Conservation (phyloP, 2,888 invertebrate species). For the Agrochola lychnidis region DNA sequence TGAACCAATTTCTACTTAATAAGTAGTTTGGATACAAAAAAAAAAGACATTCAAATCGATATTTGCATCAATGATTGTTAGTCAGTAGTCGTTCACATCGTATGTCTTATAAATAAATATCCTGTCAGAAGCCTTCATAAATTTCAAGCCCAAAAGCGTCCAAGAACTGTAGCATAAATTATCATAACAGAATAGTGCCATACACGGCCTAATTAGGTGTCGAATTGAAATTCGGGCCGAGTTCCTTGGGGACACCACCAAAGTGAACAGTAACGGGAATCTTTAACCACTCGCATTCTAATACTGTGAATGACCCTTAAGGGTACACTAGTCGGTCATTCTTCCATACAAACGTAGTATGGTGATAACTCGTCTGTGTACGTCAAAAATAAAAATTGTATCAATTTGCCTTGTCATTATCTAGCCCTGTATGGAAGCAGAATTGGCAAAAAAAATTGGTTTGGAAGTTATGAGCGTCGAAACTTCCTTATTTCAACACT, state of each 20-base stretch:
- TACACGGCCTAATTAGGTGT: constrained; percentile 79
- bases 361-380: too few species aligned
- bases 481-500: too few species aligned
- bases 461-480: too few species aligned
- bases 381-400: too few species aligned
- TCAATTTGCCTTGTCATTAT: too few species aligned
- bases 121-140: constrained; percentile 19
- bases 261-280: constrained; percentile 78
- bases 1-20: not conserved
- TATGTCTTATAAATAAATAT: not conserved
- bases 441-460: too few species aligned
- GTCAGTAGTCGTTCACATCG: not conserved
- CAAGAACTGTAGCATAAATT: constrained; percentile 67
- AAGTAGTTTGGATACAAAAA: not conserved
- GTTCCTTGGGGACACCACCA: constrained; percentile 79
- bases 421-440: too few species aligned
- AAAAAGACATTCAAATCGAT: not conserved
- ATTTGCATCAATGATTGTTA: constrained; percentile 7
- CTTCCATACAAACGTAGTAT: too few species aligned
- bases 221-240: constrained; percentile 84
- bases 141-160: constrained; percentile 35
- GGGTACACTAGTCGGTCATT: too few species aligned
- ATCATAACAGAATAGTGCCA: constrained; percentile 62
- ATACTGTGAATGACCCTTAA: constrained; percentile 76
- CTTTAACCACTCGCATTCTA: constrained; percentile 78